Conservation (phyloP, 2,113 vertebrate species). For the Nymphicus hollandicus region DNA sequence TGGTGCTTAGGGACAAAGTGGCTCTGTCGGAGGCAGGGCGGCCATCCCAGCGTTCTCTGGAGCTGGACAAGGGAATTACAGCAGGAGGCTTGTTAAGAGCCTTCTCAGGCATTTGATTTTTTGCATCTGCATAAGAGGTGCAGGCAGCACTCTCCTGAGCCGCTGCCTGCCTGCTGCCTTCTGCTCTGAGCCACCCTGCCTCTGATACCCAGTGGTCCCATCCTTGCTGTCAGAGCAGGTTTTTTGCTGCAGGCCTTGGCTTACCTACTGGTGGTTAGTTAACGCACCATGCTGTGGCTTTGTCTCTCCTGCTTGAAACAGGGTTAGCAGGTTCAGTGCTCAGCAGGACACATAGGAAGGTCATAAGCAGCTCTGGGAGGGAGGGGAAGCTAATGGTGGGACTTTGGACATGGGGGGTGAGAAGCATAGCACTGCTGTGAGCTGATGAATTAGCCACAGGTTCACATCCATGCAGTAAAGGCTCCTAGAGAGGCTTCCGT, state of each 20-base stretch:
- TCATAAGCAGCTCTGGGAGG: background rate
- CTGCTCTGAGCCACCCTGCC: background rate
- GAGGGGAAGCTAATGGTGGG: background rate
- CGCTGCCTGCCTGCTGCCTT: background rate
- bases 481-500: background rate
- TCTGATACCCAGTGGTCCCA: background rate
- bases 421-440: rapidly evolving
- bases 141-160: background rate
- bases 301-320: no score
- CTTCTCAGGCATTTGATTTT: background rate
- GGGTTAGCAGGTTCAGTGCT: background rate
- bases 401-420: rapidly evolving
- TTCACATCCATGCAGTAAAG: background rate
- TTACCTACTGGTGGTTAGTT: background rate
- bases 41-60: background rate
- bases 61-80: background rate
- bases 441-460: background rate
- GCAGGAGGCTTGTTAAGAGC: background rate
- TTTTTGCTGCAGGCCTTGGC: background rate
- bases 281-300: rapidly evolving
- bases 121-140: background rate
- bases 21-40: rapidly evolving
- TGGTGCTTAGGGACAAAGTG: background rate
- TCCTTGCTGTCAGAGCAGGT: background rate
- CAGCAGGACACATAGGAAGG: background rate